Base-by-base conservation (phyloP, 2,888 invertebrate species). In the Aleiodes alternator region DNA sequence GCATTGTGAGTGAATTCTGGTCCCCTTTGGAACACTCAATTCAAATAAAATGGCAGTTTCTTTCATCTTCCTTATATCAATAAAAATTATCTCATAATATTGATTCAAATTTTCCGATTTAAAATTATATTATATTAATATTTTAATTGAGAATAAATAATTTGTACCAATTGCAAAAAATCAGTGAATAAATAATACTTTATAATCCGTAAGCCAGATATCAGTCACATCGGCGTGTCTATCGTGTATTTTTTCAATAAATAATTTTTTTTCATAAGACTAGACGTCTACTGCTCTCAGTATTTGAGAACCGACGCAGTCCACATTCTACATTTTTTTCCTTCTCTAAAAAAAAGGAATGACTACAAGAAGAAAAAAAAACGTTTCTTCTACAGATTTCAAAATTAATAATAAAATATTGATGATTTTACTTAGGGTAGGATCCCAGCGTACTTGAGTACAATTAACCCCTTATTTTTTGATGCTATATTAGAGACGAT, bases 251-350 rank as follows among this genome's bases (percentile, higher is more conserved):
- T 43, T 7, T 11, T 43, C 9, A 8, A 43, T 43, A 43, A 43
- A 43, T 43, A 9, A 43, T 43, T 43, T 43, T 43, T 43, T 8
- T 38, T 38, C n/a, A 7, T 23, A 43, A 85, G 88, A 90, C 89
- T 90, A 87, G 81, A 87, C 86, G 92, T 92, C 92, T 92, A 90
- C 91, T 89, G 92, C 92, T 93, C 92, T 92, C 92, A 91, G 90
- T 91, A 90, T 88, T 91, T 90, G 91, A 93, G 92, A 93, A 93
- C 91, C 91, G 92, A 93, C 93, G 92, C 92, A 93, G 92, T 92
- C 92, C 72, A 53, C 59, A 68, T 76, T 73, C 72, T 68, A 78
- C 79, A 77, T 76, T 73, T 75, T 80, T 72, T 78, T 70, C 31
- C 70, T 79, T 70, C 68, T 77, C 73, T 75, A 68, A 57, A 29